Conservation (phyloP, 2,888 invertebrate species). For the Lepidochitona cinerea region DNA sequence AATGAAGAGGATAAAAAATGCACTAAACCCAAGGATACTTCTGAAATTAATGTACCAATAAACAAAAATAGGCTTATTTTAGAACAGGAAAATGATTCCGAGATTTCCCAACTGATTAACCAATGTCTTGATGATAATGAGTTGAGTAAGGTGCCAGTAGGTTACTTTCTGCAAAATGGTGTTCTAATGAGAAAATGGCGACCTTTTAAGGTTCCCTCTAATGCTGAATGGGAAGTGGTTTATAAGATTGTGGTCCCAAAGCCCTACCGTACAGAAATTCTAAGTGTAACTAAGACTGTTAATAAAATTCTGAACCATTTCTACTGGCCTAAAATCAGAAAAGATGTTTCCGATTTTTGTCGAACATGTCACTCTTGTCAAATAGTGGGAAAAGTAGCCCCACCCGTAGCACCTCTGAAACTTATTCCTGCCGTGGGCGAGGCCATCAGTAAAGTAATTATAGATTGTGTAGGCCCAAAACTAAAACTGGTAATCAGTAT, state of each 20-base stretch:
- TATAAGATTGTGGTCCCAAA: constrained; percentile 11
- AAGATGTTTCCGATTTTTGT: constrained; percentile 13
- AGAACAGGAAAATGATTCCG: too few species aligned
- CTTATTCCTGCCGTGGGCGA: constrained; percentile 19
- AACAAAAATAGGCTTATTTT: too few species aligned
- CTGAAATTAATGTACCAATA: too few species aligned
- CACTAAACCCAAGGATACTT: too few species aligned
- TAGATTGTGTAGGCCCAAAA: constrained; percentile 12
- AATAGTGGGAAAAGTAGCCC: constrained; percentile 10
- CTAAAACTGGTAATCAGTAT: constrained; percentile 14
- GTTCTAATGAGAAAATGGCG: constrained; percentile 17
- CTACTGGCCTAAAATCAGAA: constrained; percentile 12
- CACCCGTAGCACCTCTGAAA: constrained; percentile 1
- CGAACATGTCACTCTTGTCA: constrained; percentile 18
- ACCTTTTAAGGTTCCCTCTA: background rate
- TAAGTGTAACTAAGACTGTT: background rate
- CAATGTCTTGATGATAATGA: too few species aligned
- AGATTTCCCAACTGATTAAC: too few species aligned
- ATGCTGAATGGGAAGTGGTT: background rate
- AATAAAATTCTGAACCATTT: constrained; percentile 5
- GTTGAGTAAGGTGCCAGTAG: too few species aligned
- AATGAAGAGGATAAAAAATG: too few species aligned
- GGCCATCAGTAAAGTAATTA: constrained; percentile 10
- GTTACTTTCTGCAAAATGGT: constrained; percentile 1
- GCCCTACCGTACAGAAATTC: background rate